Evolutionary conservation across 2,113 vertebrate genomes (phyloP).

Genomic region (Planiliza haematocheilus): DNA sequence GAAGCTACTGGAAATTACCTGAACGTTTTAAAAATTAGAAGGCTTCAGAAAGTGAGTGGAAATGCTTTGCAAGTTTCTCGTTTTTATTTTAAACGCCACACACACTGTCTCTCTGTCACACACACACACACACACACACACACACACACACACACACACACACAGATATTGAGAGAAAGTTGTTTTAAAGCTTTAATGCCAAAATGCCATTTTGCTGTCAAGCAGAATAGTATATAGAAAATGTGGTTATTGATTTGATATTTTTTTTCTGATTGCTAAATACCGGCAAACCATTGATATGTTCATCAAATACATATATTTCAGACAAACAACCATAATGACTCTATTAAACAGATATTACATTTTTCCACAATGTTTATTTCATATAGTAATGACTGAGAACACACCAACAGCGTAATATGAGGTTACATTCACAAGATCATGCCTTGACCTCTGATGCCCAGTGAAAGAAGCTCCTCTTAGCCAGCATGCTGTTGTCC

Average conservation of each 20-base stretch:
- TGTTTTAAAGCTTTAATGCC: constrained; percentile 18
- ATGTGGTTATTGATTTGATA: background rate
- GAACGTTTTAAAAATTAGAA: background rate
- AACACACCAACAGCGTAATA: background rate
- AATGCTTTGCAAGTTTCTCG: background rate
- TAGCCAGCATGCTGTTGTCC: constrained; percentile 65
- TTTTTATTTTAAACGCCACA: constrained; percentile 12
- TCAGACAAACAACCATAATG: constrained; percentile 5
- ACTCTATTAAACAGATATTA: background rate
- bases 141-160: constrained; percentile 34
- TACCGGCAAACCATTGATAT: background rate
- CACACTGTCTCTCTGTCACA: background rate
- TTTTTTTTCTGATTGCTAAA: constrained; percentile 4
- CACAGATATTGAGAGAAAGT: background rate
- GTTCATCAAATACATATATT: background rate
- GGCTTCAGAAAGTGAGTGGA: background rate
- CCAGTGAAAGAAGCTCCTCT: constrained; percentile 41
- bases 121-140: constrained; percentile 26
- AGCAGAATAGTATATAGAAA: constrained; percentile 7
- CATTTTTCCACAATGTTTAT: background rate
- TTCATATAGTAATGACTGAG: background rate
- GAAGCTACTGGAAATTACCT: constrained; percentile 2
- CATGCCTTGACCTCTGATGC: constrained; percentile 34
- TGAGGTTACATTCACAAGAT: constrained; percentile 26
- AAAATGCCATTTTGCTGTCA: constrained; percentile 7